phyloP scores from a whole-genome alignment of 2,888 invertebrate genomes.

The Synanthedon myopaeformis region DNA sequence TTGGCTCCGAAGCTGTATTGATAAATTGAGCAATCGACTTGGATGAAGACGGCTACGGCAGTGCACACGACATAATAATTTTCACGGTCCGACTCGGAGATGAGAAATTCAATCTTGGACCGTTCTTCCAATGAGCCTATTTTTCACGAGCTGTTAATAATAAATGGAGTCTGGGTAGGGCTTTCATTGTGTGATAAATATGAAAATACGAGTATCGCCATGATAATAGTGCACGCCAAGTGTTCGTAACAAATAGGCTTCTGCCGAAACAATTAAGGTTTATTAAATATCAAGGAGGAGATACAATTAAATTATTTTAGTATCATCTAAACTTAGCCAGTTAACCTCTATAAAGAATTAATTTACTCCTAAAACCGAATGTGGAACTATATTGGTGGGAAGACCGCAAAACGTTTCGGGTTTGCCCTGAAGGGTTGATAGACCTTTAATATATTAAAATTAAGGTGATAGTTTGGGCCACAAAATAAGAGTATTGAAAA shows the following conservation, averaged over 20 bases:
- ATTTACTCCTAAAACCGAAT: conserved; percentile 8
- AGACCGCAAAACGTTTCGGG: conserved; percentile 23
- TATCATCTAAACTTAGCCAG: too few species aligned
- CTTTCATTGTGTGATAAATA: too few species aligned
- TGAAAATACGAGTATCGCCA: too few species aligned
- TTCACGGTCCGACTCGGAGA: conserved; percentile 37
- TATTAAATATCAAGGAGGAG: too few species aligned
- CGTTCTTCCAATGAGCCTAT: conserved; percentile 4
- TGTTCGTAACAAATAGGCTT: too few species aligned
- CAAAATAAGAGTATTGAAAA: conserved; percentile 5
- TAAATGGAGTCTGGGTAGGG: neutral
- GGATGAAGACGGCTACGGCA: conserved; percentile 36
- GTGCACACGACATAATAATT: conserved; percentile 62
- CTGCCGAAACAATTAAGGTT: too few species aligned
- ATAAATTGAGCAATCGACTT: conserved; percentile 65
- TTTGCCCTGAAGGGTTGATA: conserved; percentile 11
- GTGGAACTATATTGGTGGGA: neutral
- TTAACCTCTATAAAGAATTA: conserved; percentile 13
- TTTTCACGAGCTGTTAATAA: conserved; percentile 1
- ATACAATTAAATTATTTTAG: too few species aligned
- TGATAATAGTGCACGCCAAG: too few species aligned
- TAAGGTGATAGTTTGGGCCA: conserved; percentile 8
- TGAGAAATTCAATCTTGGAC: conserved; percentile 45
- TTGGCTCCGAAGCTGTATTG: conserved; percentile 39
- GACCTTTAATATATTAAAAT: conserved; percentile 17